Percentiles rank a stretch among this genome's conserved stretches.
phyloP scores from a whole-genome alignment of 2,888 invertebrate species.

The Serripes groenlandicus region DNA sequence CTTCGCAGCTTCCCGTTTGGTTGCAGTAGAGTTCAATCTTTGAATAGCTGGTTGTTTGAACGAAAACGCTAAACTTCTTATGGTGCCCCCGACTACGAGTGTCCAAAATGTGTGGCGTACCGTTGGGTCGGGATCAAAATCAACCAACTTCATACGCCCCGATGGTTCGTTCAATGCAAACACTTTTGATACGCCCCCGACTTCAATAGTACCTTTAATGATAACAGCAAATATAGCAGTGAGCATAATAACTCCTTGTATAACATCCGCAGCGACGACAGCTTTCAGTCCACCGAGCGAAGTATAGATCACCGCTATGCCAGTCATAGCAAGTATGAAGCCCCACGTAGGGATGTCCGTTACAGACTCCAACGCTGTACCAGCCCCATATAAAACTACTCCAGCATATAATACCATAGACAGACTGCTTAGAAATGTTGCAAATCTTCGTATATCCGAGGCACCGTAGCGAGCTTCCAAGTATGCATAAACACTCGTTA shows the following conservation, averaged over 20 bases:
- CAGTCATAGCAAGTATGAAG: constrained; percentile 26
- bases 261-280: constrained; percentile 50
- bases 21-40: constrained; percentile 48
- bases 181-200: constrained; percentile 41
- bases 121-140: constrained; percentile 46
- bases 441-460: constrained; percentile 29
- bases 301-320: constrained; percentile 48
- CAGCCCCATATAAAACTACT: constrained; percentile 50
- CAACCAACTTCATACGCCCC: constrained; percentile 41
- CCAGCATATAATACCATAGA: constrained; percentile 47
- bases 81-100: constrained; percentile 30
- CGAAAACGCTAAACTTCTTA: constrained; percentile 18
- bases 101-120: constrained; percentile 57
- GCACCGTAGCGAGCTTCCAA: constrained; percentile 42
- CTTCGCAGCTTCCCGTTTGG: constrained; percentile 40
- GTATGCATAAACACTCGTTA: constrained; percentile 57
- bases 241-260: constrained; percentile 54
- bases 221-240: constrained; percentile 43
- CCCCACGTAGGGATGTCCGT: constrained; percentile 36
- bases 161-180: constrained; percentile 42
- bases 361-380: constrained; percentile 47
- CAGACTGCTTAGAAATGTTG: constrained; percentile 26
- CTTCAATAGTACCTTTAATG: constrained; percentile 43
- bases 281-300: constrained; percentile 55
- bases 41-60: constrained; percentile 39